Percentiles rank a stretch among this genome's conserved stretches.
phyloP scores from a whole-genome alignment of 2,113 vertebrate genomes.

The Tachysurus vachellii region DNA sequence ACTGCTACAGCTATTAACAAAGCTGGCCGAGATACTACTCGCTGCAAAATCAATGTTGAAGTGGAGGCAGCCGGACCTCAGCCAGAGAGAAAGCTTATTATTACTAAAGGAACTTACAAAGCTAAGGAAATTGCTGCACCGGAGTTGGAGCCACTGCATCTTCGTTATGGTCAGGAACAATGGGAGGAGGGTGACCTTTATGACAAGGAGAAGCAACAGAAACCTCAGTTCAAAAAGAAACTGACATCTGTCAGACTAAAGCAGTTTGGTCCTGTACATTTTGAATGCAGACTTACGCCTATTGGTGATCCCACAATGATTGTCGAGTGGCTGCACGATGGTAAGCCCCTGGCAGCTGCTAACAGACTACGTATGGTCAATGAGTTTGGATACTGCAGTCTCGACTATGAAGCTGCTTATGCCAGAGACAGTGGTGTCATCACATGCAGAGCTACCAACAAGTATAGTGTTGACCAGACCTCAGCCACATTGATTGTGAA shows the following conservation, averaged over 20 bases:
- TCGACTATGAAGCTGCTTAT: constrained; percentile 92
- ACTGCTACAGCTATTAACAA: constrained; percentile 97
- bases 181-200: constrained; percentile 99
- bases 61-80: constrained; percentile 86
- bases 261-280: constrained; percentile 89
- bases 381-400: constrained; percentile 97
- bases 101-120: constrained; percentile 93
- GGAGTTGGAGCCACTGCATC: constrained; percentile 91
- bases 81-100: constrained; percentile 90
- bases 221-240: constrained; percentile 96
- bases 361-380: constrained; percentile 95
- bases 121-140: constrained; percentile 94
- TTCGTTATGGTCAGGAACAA: constrained; percentile 95
- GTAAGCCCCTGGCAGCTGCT: constrained; percentile 92
- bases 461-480: constrained; percentile 91
- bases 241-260: constrained; percentile 90
- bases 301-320: constrained; percentile 96
- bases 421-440: constrained; percentile 93
- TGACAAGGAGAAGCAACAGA: constrained; percentile 97
- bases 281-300: constrained; percentile 93
- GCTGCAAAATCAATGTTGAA: constrained; percentile 95
- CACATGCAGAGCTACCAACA: constrained; percentile 94
- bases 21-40: constrained; percentile 93
- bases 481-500: constrained; percentile 95
- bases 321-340: constrained; percentile 96